Evolutionary conservation across 2,888 invertebrate genomes (phyloP).

Genomic region (Malthinus seriepunctatus): DNA sequence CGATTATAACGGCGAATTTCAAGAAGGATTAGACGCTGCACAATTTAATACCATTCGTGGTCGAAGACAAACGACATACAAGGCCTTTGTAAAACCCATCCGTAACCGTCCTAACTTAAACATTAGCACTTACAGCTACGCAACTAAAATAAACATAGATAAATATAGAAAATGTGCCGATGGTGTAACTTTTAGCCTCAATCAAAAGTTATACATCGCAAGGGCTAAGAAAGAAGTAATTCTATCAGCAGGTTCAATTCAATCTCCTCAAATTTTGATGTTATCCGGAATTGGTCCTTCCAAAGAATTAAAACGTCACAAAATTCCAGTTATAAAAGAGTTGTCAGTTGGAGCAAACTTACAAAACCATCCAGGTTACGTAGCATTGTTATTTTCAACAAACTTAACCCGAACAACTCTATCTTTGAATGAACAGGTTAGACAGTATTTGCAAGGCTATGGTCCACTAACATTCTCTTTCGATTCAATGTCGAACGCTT

Average conservation of each 20-base stretch:
- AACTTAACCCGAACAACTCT: constrained; percentile 19
- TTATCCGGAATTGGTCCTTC: constrained; percentile 77
- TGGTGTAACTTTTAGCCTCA: constrained; percentile 70
- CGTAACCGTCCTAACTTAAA: constrained; percentile 66
- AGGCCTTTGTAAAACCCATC: constrained; percentile 74
- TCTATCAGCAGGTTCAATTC: constrained; percentile 76
- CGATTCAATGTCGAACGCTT: constrained; percentile 33
- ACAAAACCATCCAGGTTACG: constrained; percentile 75
- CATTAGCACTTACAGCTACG: constrained; percentile 70
- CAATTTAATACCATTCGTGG: constrained; percentile 66
- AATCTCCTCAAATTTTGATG: constrained; percentile 82
- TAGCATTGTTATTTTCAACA: constrained; percentile 64
- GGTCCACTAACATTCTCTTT: constrained; percentile 35
- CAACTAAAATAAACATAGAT: constrained; percentile 66
- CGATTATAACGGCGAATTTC: constrained; percentile 66
- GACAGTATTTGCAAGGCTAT: constrained; percentile 30
- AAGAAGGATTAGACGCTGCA: constrained; percentile 64
- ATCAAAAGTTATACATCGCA: constrained; percentile 57
- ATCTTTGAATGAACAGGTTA: constrained; percentile 19
- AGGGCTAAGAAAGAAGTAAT: constrained; percentile 73
- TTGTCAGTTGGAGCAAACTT: constrained; percentile 76
- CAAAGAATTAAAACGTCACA: constrained; percentile 61
- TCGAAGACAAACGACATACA: constrained; percentile 57
- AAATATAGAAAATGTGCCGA: constrained; percentile 60
- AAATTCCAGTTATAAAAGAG: constrained; percentile 64